Percentiles rank a stretch among this genome's conserved stretches.
These are phyloP conservation scores for Ciconia stormi DNA, from an alignment of 2,113 vertebrate species.

Conservation along the genomic window DNA sequence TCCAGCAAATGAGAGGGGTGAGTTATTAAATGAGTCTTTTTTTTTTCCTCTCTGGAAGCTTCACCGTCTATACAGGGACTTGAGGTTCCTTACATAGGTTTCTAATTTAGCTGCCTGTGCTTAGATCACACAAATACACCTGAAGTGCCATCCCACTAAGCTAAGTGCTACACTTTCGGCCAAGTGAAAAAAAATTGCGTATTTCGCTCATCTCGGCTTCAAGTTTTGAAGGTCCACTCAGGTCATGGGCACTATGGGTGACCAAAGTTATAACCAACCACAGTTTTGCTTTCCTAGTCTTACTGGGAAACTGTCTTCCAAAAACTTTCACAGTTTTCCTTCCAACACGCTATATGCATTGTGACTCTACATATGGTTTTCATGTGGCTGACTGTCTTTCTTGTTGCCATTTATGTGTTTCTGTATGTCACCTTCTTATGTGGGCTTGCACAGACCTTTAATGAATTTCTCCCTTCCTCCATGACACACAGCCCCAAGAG, in stretches of 20 bases:
- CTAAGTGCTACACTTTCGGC: neutral
- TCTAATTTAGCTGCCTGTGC: neutral
- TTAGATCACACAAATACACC: neutral
- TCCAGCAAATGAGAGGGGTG: neutral
- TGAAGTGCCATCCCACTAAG: neutral
- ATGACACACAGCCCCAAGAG: neutral
- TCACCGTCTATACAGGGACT: accelerated
- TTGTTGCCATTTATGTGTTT: neutral
- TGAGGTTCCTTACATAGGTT: neutral
- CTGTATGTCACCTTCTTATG: neutral
- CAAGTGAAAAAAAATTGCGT: neutral
- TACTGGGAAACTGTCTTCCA: neutral
- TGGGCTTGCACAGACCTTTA: neutral
- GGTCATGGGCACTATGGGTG: neutral
- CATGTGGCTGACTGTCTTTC: neutral
- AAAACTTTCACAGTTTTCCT: neutral
- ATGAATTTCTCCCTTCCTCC: neutral
- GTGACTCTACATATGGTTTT: neutral
- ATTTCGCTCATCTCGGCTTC: neutral
- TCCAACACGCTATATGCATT: neutral
- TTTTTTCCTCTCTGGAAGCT: neutral
- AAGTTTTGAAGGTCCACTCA: neutral
- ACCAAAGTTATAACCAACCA: neutral
- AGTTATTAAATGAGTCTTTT: neutral
- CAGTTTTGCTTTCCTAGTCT: neutral